phyloP scores from a whole-genome alignment of 2,888 invertebrate genomes.

The Pheosia gnoma region DNA sequence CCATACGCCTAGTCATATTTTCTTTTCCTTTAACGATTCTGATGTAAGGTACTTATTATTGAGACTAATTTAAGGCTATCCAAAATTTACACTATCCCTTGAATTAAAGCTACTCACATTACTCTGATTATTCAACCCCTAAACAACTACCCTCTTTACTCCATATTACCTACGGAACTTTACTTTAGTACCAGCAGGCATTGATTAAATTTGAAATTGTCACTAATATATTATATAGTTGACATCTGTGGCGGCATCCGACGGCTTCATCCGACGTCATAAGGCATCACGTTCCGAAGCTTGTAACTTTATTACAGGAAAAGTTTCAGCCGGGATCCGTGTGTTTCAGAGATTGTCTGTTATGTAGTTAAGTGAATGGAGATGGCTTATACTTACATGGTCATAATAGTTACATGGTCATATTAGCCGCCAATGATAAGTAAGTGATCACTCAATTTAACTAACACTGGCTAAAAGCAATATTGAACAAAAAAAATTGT shows the following conservation, averaged over 20 bases:
- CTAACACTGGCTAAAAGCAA: no score
- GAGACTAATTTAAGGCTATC: no score
- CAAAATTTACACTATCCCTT: no score
- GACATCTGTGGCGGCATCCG: conserved; percentile 53
- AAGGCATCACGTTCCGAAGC: conserved; percentile 27
- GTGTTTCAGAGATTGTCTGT: background rate
- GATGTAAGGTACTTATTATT: no score
- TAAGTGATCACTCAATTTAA: no score
- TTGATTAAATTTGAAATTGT: conserved; percentile 64
- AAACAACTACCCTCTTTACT: background rate
- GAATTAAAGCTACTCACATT: no score
- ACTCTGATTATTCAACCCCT: no score
- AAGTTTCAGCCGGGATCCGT: conserved; percentile 30
- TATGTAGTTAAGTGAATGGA: background rate
- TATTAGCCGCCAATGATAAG: no score
- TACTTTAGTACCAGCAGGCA: conserved; percentile 31
- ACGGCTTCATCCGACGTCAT: conserved; percentile 20
- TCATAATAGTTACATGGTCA: no score
- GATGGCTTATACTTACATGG: background rate
- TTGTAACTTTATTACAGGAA: conserved; percentile 37
- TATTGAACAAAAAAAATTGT: no score
- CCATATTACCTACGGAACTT: conserved; percentile 27
- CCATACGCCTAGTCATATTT: no score
- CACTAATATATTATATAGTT: conserved; percentile 62
- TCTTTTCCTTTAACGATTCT: no score